These are phyloP conservation scores for Heteromurus nitidus DNA, from an alignment of 2,888 invertebrate species.

Conservation along the genomic window DNA sequence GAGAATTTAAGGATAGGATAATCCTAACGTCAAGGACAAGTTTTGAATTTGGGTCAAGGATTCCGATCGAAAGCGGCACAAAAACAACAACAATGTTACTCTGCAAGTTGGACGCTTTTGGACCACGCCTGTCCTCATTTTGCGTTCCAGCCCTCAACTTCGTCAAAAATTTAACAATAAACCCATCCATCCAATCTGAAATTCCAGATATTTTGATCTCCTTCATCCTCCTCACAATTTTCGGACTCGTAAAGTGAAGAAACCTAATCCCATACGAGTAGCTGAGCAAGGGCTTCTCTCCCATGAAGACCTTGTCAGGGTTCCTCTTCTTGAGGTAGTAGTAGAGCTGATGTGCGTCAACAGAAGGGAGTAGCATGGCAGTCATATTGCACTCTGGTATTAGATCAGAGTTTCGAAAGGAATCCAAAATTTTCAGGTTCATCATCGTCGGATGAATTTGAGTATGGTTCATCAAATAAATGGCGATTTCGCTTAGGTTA, in stretches of 20 bases:
- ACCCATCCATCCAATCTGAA: neutral
- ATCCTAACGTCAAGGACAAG: no score
- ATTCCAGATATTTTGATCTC: neutral
- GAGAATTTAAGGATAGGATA: no score
- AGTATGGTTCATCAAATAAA: neutral
- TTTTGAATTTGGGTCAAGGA: no score
- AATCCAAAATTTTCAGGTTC: neutral
- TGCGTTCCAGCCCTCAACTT: neutral
- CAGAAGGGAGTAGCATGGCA: neutral
- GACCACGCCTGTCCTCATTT: neutral
- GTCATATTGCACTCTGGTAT: neutral
- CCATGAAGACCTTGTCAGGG: neutral
- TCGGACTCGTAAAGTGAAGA: neutral
- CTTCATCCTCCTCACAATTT: neutral
- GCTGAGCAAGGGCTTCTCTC: neutral
- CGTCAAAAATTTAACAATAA: neutral
- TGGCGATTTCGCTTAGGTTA: neutral
- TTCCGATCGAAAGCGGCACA: neutral
- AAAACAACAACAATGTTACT: conserved; percentile 1
- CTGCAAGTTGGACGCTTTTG: neutral
- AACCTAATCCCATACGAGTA: neutral
- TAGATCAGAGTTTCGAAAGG: neutral
- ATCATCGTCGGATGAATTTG: neutral
- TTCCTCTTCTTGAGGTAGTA: neutral
- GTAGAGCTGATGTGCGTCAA: neutral